Conservation (phyloP, 2,888 invertebrate species). For the Gymnoscelis rufifasciata region DNA sequence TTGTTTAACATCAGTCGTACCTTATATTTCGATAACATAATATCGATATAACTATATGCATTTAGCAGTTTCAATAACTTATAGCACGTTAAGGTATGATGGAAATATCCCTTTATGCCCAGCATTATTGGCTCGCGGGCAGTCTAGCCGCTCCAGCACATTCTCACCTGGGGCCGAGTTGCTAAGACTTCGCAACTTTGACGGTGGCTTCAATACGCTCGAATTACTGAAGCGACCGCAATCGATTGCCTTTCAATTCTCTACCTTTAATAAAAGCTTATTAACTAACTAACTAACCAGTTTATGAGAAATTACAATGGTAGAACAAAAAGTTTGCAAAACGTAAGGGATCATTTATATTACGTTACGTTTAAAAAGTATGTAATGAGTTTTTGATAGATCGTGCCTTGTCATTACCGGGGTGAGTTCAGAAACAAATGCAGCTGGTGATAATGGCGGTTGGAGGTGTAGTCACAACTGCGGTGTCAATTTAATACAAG, state of each 20-base stretch:
- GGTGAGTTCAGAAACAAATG: not conserved
- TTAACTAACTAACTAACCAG: not conserved
- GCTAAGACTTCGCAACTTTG: conserved; percentile 75
- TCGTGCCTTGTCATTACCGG: not conserved
- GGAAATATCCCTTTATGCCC: conserved; percentile 3
- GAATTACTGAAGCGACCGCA: conserved; percentile 59
- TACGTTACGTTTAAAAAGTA: no score
- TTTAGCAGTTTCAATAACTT: no score
- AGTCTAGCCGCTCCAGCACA: conserved; percentile 77
- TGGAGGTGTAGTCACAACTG: not conserved
- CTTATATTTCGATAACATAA: no score
- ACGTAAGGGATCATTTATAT: no score
- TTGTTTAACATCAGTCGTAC: no score
- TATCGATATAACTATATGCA: no score
- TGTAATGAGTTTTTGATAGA: not conserved
- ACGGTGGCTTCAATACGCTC: conserved; percentile 51
- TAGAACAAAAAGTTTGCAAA: not conserved
- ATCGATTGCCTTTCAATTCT: conserved; percentile 52
- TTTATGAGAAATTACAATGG: not conserved
- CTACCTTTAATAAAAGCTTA: not conserved
- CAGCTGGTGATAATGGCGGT: not conserved
- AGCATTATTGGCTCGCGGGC: conserved; percentile 66
- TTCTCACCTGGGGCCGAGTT: conserved; percentile 76
- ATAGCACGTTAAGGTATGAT: not conserved
- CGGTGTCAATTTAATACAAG: not conserved